Conservation (phyloP, 1,140 invertebrate genomes). For the Lepidurus apus region DNA sequence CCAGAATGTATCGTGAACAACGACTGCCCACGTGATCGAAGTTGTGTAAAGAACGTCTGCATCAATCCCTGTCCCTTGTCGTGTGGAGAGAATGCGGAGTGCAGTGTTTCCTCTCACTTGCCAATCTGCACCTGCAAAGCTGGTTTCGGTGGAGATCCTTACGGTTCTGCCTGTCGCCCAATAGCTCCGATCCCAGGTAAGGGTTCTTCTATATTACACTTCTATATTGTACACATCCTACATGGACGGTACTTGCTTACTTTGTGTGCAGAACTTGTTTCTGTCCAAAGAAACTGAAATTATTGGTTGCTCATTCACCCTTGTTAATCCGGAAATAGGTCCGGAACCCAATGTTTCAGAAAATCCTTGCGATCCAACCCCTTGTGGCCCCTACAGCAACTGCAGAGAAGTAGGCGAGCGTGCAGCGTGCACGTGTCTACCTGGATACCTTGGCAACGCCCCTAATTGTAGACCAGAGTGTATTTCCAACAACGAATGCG, state of each 20-base stretch:
- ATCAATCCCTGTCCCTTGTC: slow-evolving; percentile 68
- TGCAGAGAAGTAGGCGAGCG: slow-evolving; percentile 51
- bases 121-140: slow-evolving; percentile 63
- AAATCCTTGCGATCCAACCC: slow-evolving; percentile 62
- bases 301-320: too few relatives aligned
- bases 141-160: slow-evolving; percentile 66
- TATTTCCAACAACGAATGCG: slow-evolving; percentile 65
- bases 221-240: too few relatives aligned
- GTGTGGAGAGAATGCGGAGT: slow-evolving; percentile 66
- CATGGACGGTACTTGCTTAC: too few relatives aligned
- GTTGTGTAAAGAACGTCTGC: slow-evolving; percentile 68
- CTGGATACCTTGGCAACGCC: slow-evolving; percentile 56
- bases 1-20: slow-evolving; percentile 67
- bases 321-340: not conserved
- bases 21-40: slow-evolving; percentile 61
- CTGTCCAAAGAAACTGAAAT: too few relatives aligned
- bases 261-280: too few relatives aligned
- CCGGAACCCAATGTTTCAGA: slow-evolving; percentile 4
- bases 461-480: slow-evolving; percentile 60
- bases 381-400: slow-evolving; percentile 66
- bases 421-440: slow-evolving; percentile 59
- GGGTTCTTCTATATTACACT: too few relatives aligned
- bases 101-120: slow-evolving; percentile 63
- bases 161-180: slow-evolving; percentile 59
- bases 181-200: slow-evolving; percentile 49